These are phyloP conservation scores for Aporrectodea caliginosa DNA, from an alignment of 1,140 invertebrate species.

Conservation along the genomic window DNA sequence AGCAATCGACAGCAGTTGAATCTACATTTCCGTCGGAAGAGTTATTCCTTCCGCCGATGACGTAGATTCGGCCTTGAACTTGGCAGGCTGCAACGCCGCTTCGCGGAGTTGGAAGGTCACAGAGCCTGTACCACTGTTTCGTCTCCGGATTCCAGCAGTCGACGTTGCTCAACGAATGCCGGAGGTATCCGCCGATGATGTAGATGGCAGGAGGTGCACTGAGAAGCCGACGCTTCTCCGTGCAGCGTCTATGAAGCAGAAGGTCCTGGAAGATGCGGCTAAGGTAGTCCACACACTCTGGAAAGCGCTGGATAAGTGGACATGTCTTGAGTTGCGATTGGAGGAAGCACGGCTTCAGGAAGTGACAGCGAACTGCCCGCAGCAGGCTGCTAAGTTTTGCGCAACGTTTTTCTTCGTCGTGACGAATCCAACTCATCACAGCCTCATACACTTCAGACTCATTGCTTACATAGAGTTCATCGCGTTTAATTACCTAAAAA, in stretches of 20 bases:
- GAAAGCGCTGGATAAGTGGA: slow-evolving; percentile 72
- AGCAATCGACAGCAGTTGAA: slow-evolving; percentile 71
- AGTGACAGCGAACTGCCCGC: slow-evolving; percentile 81
- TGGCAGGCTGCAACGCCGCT: slow-evolving; percentile 68
- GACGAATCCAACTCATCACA: slow-evolving; percentile 81
- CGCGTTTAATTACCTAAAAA: slow-evolving; percentile 67
- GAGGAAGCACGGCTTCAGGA: slow-evolving; percentile 83
- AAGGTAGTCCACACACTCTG: slow-evolving; percentile 82
- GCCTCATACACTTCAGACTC: slow-evolving; percentile 85
- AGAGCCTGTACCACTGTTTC: slow-evolving; percentile 73
- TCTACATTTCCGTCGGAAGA: slow-evolving; percentile 70
- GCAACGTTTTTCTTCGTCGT: slow-evolving; percentile 77
- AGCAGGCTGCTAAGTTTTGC: slow-evolving; percentile 81
- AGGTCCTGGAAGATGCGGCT: slow-evolving; percentile 78
- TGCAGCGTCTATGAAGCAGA: slow-evolving; percentile 46
- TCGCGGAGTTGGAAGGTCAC: slow-evolving; percentile 73
- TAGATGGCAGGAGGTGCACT: slow-evolving; percentile 68
- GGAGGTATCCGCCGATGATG: slow-evolving; percentile 80
- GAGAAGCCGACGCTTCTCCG: slow-evolving; percentile 46
- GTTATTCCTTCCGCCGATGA: slow-evolving; percentile 85
- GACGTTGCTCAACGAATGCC: slow-evolving; percentile 76
- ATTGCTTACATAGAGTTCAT: slow-evolving; percentile 83
- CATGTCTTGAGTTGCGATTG: slow-evolving; percentile 87
- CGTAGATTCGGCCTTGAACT: slow-evolving; percentile 75
- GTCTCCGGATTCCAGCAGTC: slow-evolving; percentile 84